Evolutionary conservation across 2,888 invertebrate genomes (phyloP), one percentile per base, ranked within the genome.

Genomic region (Tethea ocularis): DNA sequence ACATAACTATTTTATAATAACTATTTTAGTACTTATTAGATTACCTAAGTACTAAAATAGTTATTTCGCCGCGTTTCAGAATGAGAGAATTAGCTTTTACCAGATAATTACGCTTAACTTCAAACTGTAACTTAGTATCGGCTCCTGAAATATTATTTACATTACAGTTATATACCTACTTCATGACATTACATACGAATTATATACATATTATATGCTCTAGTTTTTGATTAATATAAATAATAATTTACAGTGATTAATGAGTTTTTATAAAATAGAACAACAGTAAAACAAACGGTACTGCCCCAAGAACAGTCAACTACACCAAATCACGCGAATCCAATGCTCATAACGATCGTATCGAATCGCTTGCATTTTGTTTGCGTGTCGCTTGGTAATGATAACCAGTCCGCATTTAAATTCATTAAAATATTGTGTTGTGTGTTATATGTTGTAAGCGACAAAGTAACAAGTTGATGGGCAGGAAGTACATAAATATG

Each of bases 221-320:
- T 15, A 38, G 1, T 38, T n/a, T 38, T 0, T 38, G n/a, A n/a
- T 38, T 38, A 6, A 4, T 1, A 7, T 2, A 2, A 38, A 59
- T 46, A 46, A 38, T 38, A 15, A 15, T 33, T 33, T 38, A 46
- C 2, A 41, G 7, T 17, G 3, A 13, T 10, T 4, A 17, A 10
- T 46, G n/a, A 6, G 10, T 38, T n/a, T 2, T 20, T 20, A 46
- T 46, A 10, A 10, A 10, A 56, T 59, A 59, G 59, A 59, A 62
- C 74, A 69, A 73, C 72, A 55, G 71, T 61, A 61, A 51, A 38
- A 56, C 38, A 58, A 66, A 72, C 64, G 61, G 65, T 53, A 53
- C 61, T 59, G 62, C 57, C 22, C 38, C 57, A 60, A 29, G 38
- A 56, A 56, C 57, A 61, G 56, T 63, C 58, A 62, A 59, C 46